Evolutionary conservation across 1,140 invertebrate species (phyloP).

Genomic region (Lordiphosa stackelbergi): DNA sequence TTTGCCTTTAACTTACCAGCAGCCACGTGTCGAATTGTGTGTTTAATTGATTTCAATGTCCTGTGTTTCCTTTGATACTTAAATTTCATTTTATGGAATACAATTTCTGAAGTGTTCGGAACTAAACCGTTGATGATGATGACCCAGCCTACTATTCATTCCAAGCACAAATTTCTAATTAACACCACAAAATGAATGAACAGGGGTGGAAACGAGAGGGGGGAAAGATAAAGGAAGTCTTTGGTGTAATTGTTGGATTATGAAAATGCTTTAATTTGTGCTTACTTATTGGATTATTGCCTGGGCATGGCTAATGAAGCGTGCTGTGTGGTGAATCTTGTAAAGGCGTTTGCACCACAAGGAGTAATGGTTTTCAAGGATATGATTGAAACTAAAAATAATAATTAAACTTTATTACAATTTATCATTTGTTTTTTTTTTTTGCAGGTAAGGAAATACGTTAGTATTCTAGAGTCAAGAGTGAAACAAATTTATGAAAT

Average conservation of each 20-base stretch:
- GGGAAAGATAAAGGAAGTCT: neutral
- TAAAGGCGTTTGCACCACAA: too few species aligned
- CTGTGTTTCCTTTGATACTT: constrained; percentile 61
- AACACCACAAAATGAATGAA: constrained; percentile 14
- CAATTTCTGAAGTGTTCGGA: constrained; percentile 30
- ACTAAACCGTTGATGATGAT: neutral
- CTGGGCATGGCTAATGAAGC: constrained; percentile 14
- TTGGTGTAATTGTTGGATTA: constrained; percentile 14
- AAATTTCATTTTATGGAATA: constrained; percentile 54
- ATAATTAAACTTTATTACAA: too few species aligned
- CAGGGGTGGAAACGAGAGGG: neutral
- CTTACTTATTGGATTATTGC: constrained; percentile 19
- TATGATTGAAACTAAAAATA: too few species aligned
- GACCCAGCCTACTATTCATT: constrained; percentile 4
- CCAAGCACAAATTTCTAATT: constrained; percentile 34
- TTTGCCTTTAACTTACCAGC: constrained; percentile 31
- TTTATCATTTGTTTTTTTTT: too few species aligned
- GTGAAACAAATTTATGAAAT: too few species aligned
- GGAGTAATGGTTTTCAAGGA: too few species aligned
- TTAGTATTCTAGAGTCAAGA: too few species aligned
- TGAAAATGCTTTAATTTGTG: constrained; percentile 27
- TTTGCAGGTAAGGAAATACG: too few species aligned
- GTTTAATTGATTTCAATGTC: constrained; percentile 51
- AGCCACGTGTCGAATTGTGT: constrained; percentile 13
- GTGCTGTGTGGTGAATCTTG: neutral